Base-by-base conservation (phyloP, 2,888 invertebrate species). In the Fissipunctia ypsillon region DNA sequence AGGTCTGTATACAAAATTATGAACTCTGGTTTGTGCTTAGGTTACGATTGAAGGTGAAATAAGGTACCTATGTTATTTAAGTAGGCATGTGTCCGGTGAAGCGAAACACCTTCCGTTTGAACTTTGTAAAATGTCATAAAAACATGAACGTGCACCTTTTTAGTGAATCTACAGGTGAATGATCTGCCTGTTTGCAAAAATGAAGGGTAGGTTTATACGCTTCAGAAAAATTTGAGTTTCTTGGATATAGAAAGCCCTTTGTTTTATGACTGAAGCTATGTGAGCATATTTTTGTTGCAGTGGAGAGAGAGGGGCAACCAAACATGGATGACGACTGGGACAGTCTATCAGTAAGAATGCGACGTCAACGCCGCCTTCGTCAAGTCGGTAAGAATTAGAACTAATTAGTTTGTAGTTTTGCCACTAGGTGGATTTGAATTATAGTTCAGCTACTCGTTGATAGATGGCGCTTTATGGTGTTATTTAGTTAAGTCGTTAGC, bases 251-350 rank as follows among this genome's bases (percentile, higher is more conserved):
- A 31, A 28, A 22, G 3, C 28, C 3, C 38, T 19, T 65, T 25
- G 19, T 61, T 61, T 48, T 52, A 3, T 38, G 2, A 31, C n/a
- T 69, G 48, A 45, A 45, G 43, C 19, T n/a, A 74, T 59, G 16
- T 57, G 19, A 73, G 14, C 1, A 43, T 28, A 31, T 65, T 63
- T 75, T 80, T 69, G 73, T 82, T 81, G 57, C 88, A 96, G 96
- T 93, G 85, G 96, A 96, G 87, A 94, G 92, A 84, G 96, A 97
- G 88, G 97, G 97, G 5, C 97, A 97, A 89, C 97, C 97, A 59
- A 96, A 95, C 78, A 96, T 97, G 93, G 97, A 97, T 88, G 97
- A 98, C 84, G 97, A 98, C 89, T 98, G 98, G 97, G 98, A 98
- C 90, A 98, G 98, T 88, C 96, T 98, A 70, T 98, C 98, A 41